Conservation (phyloP, 2,113 vertebrate genomes). For the Myocastor coypus region DNA sequence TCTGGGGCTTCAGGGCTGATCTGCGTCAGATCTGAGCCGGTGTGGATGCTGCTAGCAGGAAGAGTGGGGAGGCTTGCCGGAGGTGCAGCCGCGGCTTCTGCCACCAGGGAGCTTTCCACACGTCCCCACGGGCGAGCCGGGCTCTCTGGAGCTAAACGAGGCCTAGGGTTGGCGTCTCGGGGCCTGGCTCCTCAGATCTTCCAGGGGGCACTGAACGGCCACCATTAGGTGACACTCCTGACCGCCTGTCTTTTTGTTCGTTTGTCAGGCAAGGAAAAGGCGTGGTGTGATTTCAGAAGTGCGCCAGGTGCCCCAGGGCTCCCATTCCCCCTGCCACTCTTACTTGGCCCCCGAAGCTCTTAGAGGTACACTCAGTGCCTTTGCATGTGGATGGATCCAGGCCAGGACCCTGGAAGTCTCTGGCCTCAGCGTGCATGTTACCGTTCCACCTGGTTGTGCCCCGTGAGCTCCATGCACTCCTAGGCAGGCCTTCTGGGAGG, state of each 20-base stretch:
- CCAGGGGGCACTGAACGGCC: not conserved
- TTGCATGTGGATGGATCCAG: not conserved
- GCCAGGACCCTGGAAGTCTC: not conserved
- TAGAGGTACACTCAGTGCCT: not conserved
- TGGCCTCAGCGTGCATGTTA: not conserved
- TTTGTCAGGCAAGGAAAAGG: not conserved
- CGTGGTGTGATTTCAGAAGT: not conserved
- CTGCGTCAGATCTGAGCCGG: not conserved
- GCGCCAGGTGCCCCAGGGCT: not conserved
- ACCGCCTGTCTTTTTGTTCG: not conserved
- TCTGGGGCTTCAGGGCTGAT: not conserved
- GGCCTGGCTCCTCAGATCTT: not conserved
- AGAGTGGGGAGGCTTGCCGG: not conserved
- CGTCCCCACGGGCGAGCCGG: not conserved
- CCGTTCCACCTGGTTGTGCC: rapidly evolving
- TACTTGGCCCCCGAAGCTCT: not conserved
- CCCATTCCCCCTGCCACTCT: not conserved
- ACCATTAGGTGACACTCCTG: not conserved
- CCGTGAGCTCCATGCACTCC: not conserved
- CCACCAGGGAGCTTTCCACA: not conserved
- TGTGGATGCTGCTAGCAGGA: not conserved
- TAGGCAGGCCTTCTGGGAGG: not conserved
- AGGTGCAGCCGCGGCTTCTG: not conserved
- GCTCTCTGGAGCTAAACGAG: not conserved
- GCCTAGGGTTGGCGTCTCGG: not conserved